phyloP scores from a whole-genome alignment of 1,140 invertebrate species.

The Eriosoma lanigerum region DNA sequence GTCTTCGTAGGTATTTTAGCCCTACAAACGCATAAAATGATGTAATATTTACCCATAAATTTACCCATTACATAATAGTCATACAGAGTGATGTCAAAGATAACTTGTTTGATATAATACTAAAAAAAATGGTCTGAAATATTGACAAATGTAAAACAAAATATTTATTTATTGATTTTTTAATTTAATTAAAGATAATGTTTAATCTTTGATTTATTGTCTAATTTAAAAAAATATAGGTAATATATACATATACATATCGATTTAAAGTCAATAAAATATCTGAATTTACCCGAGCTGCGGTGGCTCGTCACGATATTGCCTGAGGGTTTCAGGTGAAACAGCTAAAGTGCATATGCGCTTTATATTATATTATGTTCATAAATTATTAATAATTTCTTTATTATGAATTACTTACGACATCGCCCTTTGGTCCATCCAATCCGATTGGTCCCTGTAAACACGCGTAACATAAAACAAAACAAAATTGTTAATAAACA shows the following conservation, averaged over 20 bases:
- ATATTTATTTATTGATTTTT: too few relatives aligned
- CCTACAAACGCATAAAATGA: too few relatives aligned
- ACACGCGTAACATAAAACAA: conserved; percentile 57
- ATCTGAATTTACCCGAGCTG: too few relatives aligned
- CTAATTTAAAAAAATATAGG: neutral
- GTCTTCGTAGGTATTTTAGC: too few relatives aligned
- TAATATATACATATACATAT: neutral
- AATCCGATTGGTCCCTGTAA: conserved; percentile 89
- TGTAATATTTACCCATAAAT: too few relatives aligned
- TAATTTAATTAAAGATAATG: too few relatives aligned
- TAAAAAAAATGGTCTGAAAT: too few relatives aligned
- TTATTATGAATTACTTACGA: conserved; percentile 66
- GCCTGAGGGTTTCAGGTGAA: neutral
- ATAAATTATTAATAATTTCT: neutral
- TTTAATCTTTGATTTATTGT: too few relatives aligned
- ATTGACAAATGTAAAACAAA: too few relatives aligned
- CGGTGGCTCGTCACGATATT: neutral
- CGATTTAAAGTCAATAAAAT: neutral
- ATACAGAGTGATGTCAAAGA: too few relatives aligned
- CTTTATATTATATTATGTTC: neutral
- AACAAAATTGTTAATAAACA: neutral
- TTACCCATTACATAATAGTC: too few relatives aligned
- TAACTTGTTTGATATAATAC: too few relatives aligned
- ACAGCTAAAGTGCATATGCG: neutral
- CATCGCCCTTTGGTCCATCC: conserved; percentile 90